A percentile compares a stretch with the other conserved stretches of the same genome.
Evolutionary conservation across 2,888 invertebrate genomes (phyloP).

Genomic region (Drosophila neotestacea): DNA sequence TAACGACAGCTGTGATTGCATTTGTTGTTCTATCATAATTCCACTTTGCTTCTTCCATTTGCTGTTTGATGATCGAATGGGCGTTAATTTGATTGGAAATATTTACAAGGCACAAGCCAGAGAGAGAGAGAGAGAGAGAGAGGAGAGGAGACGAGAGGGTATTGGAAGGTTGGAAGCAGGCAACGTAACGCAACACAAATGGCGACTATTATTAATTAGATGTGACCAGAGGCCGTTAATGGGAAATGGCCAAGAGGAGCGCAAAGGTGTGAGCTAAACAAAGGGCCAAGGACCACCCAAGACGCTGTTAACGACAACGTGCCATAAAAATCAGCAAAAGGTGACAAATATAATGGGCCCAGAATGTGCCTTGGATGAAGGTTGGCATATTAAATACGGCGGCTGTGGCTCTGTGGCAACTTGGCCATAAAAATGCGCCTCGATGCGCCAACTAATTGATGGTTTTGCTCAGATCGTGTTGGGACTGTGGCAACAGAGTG

Average conservation of each 20-base stretch:
- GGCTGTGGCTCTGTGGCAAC: constrained; percentile 15
- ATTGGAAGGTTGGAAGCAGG: not conserved
- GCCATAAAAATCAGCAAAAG: constrained; percentile 72
- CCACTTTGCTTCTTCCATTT: not conserved
- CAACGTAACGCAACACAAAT: constrained; percentile 5
- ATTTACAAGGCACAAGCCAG: not conserved
- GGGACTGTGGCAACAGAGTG: not conserved
- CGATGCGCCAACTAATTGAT: constrained; percentile 62
- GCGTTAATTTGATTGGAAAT: constrained; percentile 16
- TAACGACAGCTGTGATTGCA: not conserved
- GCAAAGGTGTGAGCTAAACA: constrained; percentile 32
- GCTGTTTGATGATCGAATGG: constrained; percentile 6
- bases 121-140: not conserved
- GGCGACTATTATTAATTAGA: constrained; percentile 48
- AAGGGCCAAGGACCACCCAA: constrained; percentile 60
- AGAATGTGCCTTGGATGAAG: constrained; percentile 7
- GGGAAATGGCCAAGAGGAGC: constrained; percentile 13
- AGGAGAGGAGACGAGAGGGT: not conserved
- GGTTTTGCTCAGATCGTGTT: constrained; percentile 17
- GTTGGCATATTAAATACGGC: constrained; percentile 43
- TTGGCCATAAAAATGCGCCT: constrained; percentile 52
- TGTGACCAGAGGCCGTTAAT: constrained; percentile 45
- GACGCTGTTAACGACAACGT: constrained; percentile 42
- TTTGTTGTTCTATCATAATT: not conserved
- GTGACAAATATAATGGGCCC: constrained; percentile 69